A percentile compares a stretch with the other conserved stretches of the same genome.
Evolutionary conservation across 2,113 vertebrate species (phyloP).

Genomic region (Alosa alosa): DNA sequence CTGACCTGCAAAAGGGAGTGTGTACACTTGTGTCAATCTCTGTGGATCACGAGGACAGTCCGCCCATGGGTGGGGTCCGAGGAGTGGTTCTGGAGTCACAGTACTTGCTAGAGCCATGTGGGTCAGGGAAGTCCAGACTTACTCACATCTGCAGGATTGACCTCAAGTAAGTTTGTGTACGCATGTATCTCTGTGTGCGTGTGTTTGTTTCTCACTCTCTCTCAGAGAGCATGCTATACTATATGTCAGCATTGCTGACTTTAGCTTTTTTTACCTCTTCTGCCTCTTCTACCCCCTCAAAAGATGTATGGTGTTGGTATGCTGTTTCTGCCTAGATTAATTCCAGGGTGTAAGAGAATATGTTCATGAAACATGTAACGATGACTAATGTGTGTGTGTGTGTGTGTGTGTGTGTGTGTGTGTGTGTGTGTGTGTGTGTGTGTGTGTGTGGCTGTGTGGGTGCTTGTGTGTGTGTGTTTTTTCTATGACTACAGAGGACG

Average conservation of each 20-base stretch:
- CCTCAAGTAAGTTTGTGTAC: slow-evolving; percentile 76
- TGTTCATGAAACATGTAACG: not conserved
- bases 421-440: slow-evolving; percentile 5
- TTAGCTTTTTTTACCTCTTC: too few species aligned
- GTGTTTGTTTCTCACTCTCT: not conserved
- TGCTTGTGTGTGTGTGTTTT: slow-evolving; percentile 7
- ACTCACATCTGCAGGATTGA: slow-evolving; percentile 91
- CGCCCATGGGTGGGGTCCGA: slow-evolving; percentile 78
- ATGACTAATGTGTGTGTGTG: not conserved
- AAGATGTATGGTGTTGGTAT: too few species aligned
- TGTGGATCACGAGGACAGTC: slow-evolving; percentile 85
- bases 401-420: slow-evolving; percentile 6
- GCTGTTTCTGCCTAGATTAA: too few species aligned
- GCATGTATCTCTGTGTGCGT: not conserved
- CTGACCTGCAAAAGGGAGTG: slow-evolving; percentile 83
- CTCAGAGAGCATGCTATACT: not conserved
- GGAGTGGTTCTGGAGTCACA: slow-evolving; percentile 87
- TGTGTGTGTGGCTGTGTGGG: not conserved
- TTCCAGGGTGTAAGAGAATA: too few species aligned
- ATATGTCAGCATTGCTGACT: too few species aligned
- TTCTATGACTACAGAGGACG: slow-evolving; percentile 75
- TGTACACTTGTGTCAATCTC: slow-evolving; percentile 85
- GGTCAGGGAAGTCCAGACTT: slow-evolving; percentile 84
- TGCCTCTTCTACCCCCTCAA: too few species aligned
- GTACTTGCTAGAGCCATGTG: slow-evolving; percentile 89